Percentiles rank a stretch among this genome's conserved stretches.
phyloP scores from a whole-genome alignment of 2,113 vertebrate genomes.

The Phoxinus phoxinus region DNA sequence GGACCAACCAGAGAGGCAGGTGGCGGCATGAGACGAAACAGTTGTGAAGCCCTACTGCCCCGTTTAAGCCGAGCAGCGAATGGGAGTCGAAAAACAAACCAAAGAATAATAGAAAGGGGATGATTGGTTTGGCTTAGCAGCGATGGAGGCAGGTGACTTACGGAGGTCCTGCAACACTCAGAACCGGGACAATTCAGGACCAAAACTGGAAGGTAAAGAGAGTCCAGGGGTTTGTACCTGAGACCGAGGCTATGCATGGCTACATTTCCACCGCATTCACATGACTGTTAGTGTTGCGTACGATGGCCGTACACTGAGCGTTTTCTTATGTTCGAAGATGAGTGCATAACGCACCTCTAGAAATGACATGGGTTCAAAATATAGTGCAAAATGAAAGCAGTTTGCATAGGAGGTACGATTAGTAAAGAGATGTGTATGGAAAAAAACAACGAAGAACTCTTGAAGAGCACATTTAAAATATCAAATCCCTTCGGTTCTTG shows the following conservation, averaged over 20 bases:
- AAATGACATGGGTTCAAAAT: constrained; percentile 57
- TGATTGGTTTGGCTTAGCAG: constrained; percentile 68
- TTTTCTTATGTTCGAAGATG: constrained; percentile 45
- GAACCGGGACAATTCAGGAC: constrained; percentile 95
- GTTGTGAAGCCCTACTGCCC: constrained; percentile 64
- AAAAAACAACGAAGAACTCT: not conserved
- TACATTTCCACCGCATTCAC: constrained; percentile 57
- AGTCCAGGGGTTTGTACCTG: constrained; percentile 79
- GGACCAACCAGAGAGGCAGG: constrained; percentile 64
- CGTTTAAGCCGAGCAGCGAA: constrained; percentile 72
- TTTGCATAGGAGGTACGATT: constrained; percentile 5
- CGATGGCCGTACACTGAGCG: constrained; percentile 57
- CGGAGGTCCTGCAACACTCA: constrained; percentile 88
- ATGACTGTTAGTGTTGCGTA: constrained; percentile 71
- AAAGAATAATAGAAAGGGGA: constrained; percentile 57
- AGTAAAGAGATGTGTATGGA: constrained; percentile 16
- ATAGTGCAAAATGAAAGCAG: constrained; percentile 63
- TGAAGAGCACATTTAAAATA: constrained; percentile 18
- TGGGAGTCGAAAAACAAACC: constrained; percentile 65
- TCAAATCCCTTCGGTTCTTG: constrained; percentile 1
- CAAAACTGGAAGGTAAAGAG: constrained; percentile 96
- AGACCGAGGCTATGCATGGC: constrained; percentile 50
- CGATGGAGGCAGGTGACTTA: constrained; percentile 84
- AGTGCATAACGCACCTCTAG: constrained; percentile 31
- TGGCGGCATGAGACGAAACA: constrained; percentile 64